These are phyloP conservation scores for Okapia johnstoni DNA, from an alignment of 2,113 vertebrate species.

Conservation along the genomic window DNA sequence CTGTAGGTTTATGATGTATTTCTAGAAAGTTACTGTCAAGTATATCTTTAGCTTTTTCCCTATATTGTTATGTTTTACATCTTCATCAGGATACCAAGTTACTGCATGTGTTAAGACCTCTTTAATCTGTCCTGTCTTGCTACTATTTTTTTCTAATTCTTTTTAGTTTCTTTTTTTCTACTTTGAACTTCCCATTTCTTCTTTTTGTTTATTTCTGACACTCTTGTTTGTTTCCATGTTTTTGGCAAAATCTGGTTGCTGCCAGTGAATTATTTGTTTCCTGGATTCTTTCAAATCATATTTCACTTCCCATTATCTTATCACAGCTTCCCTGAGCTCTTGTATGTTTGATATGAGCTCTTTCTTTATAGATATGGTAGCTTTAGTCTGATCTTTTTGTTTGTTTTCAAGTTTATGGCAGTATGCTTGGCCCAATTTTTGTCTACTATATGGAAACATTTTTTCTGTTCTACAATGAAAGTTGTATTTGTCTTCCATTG, in stretches of 20 bases:
- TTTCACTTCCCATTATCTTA: neutral
- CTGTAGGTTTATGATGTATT: neutral
- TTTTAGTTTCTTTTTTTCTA: neutral
- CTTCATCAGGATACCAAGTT: neutral
- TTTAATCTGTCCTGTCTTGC: neutral
- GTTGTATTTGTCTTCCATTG: neutral
- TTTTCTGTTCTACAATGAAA: neutral
- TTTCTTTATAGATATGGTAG: neutral
- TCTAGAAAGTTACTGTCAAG: neutral
- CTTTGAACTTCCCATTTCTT: neutral
- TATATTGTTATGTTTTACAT: neutral
- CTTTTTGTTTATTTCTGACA: neutral
- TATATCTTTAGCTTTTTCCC: neutral
- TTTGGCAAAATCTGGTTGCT: neutral
- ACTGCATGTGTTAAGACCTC: neutral
- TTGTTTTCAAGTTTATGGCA: neutral
- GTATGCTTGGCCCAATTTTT: neutral
- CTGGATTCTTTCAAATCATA: neutral
- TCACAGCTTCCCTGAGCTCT: neutral
- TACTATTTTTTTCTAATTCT: neutral
- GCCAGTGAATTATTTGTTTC: neutral
- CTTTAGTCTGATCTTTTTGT: neutral
- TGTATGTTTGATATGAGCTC: neutral
- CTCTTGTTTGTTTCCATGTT: neutral
- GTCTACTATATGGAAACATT: neutral